Evolutionary conservation across 2,113 vertebrate genomes (phyloP).

Genomic region (Anarrhichthys ocellatus): DNA sequence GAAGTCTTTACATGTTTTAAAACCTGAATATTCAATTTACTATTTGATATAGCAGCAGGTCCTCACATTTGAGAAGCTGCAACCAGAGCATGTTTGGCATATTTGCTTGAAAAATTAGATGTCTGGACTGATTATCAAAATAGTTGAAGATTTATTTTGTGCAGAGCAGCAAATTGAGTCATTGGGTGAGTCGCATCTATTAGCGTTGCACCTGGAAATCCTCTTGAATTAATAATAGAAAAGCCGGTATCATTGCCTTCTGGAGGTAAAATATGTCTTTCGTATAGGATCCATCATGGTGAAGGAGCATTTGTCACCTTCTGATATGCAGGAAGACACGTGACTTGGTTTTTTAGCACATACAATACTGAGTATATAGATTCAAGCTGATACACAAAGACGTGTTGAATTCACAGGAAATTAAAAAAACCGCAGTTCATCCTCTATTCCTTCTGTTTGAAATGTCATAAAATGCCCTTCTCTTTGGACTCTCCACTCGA

Average conservation of each 20-base stretch:
- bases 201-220: not conserved
- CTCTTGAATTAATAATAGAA: not conserved
- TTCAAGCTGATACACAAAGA: not conserved
- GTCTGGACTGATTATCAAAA: not conserved
- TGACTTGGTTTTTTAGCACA: not conserved
- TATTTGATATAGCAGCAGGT: not conserved
- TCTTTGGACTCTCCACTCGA: constrained; percentile 18
- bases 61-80: not conserved
- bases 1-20: not conserved
- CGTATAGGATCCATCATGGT: not conserved
- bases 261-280: not conserved
- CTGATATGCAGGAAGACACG: not conserved
- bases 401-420: not conserved
- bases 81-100: not conserved
- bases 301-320: not conserved
- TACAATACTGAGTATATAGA: not conserved
- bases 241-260: not conserved
- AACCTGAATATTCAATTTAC: not conserved
- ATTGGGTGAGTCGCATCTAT: not conserved
- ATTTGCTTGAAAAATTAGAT: no score
- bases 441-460: not conserved
- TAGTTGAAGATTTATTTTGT: not conserved
- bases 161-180: not conserved
- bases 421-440: not conserved
- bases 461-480: constrained; percentile 12